Percentiles rank a stretch among this genome's conserved stretches.
phyloP scores from a whole-genome alignment of 2,888 invertebrate genomes.

The Cheilosia urbana region DNA sequence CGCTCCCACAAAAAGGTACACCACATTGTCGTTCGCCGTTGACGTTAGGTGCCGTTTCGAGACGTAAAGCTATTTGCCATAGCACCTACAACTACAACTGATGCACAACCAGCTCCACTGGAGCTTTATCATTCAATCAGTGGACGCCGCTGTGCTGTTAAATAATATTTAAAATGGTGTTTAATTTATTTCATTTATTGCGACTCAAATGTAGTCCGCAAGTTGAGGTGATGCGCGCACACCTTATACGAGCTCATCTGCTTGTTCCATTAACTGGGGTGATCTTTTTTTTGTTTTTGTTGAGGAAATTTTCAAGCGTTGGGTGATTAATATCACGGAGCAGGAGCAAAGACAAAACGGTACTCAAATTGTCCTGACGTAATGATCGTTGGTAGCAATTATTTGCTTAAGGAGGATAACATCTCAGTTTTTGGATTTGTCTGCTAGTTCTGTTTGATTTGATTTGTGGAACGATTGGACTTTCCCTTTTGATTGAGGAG shows the following conservation, averaged over 20 bases:
- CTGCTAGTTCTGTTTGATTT: slow-evolving; percentile 36
- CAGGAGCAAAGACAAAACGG: slow-evolving; percentile 17
- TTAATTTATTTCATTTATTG: slow-evolving; percentile 70
- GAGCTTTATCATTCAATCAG: slow-evolving; percentile 69
- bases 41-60: slow-evolving; percentile 38
- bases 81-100: slow-evolving; percentile 58
- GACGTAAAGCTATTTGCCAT: slow-evolving; percentile 22
- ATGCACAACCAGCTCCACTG: slow-evolving; percentile 15
- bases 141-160: slow-evolving; percentile 53
- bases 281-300: not conserved
- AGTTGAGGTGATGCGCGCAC: slow-evolving; percentile 16
- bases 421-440: slow-evolving; percentile 34
- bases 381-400: slow-evolving; percentile 64
- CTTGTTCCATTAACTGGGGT: slow-evolving; percentile 28
- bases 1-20: slow-evolving; percentile 60
- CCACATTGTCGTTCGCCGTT: slow-evolving; percentile 24
- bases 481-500: slow-evolving; percentile 62
- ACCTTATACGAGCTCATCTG: slow-evolving; percentile 36
- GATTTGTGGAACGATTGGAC: slow-evolving; percentile 57
- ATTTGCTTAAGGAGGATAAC: slow-evolving; percentile 53
- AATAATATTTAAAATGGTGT: slow-evolving; percentile 72
- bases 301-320: not conserved
- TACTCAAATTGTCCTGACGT: slow-evolving; percentile 58
- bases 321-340: slow-evolving; percentile 33
- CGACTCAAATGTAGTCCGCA: slow-evolving; percentile 67